A percentile compares a stretch with the other conserved stretches of the same genome.
These are phyloP conservation scores for Silvanus unidentatus DNA, from an alignment of 2,888 invertebrate genomes.

Conservation along the genomic window DNA sequence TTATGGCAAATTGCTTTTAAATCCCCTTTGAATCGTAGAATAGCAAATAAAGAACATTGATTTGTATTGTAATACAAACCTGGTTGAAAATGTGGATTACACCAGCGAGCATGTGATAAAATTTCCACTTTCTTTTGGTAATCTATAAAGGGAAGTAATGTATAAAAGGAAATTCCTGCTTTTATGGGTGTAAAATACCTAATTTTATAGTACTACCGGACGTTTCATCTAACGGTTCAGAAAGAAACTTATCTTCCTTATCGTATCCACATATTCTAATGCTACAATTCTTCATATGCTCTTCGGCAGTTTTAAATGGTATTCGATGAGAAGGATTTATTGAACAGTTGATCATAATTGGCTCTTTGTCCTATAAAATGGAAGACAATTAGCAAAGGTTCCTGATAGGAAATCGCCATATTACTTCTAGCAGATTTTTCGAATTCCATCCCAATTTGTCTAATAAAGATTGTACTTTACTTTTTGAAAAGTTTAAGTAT, in stretches of 20 bases:
- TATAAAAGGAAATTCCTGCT: neutral
- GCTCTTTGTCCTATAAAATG: constrained; percentile 34
- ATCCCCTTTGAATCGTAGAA: constrained; percentile 10
- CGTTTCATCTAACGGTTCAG: constrained; percentile 39
- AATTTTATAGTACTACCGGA: constrained; percentile 11
- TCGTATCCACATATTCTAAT: constrained; percentile 48
- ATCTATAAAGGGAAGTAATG: constrained; percentile 38
- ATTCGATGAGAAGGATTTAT: constrained; percentile 47
- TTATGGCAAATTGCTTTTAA: constrained; percentile 10
- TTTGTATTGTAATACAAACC: constrained; percentile 31
- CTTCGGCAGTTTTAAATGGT: constrained; percentile 39
- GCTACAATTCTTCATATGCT: constrained; percentile 47
- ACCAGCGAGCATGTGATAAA: constrained; percentile 30
- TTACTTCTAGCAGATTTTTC: constrained; percentile 36
- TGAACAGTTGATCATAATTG: constrained; percentile 43
- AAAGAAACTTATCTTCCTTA: constrained; percentile 44
- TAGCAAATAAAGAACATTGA: constrained; percentile 1
- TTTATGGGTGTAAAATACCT: neutral
- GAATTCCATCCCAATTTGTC: constrained; percentile 38
- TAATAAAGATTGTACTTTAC: constrained; percentile 38
- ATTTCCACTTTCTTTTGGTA: constrained; percentile 43
- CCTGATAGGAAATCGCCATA: neutral
- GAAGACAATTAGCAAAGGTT: neutral
- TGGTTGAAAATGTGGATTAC: constrained; percentile 34
- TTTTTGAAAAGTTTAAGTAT: constrained; percentile 40